These are phyloP conservation scores for Drosophila asahinai DNA, from an alignment of 1,140 invertebrate genomes.

Conservation along the genomic window DNA sequence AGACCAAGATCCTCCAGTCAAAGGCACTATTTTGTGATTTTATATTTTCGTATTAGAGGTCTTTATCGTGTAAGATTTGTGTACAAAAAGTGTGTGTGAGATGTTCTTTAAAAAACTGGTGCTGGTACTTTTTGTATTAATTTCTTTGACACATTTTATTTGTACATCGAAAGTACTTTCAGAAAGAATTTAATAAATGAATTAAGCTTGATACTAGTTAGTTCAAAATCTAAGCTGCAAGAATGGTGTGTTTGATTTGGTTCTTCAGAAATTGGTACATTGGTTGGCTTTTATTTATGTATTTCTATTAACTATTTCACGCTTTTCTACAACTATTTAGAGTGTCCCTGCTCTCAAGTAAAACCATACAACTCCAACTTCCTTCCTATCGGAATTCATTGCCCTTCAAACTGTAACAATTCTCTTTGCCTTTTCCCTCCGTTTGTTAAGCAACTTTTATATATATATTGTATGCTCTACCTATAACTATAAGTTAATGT, in stretches of 20 bases:
- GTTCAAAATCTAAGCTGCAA: background rate
- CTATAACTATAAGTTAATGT: slow-evolving; percentile 13
- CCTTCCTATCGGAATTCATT: slow-evolving; percentile 4
- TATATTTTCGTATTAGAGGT: slow-evolving; percentile 33
- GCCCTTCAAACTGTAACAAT: slow-evolving; percentile 56
- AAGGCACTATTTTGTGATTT: slow-evolving; percentile 75
- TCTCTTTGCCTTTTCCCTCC: slow-evolving; percentile 30
- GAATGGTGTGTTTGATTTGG: slow-evolving; percentile 3
- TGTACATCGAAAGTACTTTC: slow-evolving; percentile 18
- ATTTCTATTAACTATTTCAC: slow-evolving; percentile 54
- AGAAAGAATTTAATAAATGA: background rate
- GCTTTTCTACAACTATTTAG: slow-evolving; percentile 66
- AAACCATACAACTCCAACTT: slow-evolving; percentile 61
- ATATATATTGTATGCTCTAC: slow-evolving; percentile 23
- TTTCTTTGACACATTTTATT: slow-evolving; percentile 31
- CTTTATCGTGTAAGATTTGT: slow-evolving; percentile 9
- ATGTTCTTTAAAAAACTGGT: slow-evolving; percentile 2
- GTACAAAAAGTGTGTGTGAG: slow-evolving; percentile 14
- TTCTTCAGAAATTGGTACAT: slow-evolving; percentile 23
- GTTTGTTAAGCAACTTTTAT: slow-evolving; percentile 11
- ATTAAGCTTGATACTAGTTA: background rate
- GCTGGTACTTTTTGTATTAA: background rate
- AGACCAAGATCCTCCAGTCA: slow-evolving; percentile 48
- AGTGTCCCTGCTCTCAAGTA: slow-evolving; percentile 69
- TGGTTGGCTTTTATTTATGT: slow-evolving; percentile 22